Base-by-base conservation (phyloP, 2,797 vertebrate species). In the Limosa lapponica region DNA sequence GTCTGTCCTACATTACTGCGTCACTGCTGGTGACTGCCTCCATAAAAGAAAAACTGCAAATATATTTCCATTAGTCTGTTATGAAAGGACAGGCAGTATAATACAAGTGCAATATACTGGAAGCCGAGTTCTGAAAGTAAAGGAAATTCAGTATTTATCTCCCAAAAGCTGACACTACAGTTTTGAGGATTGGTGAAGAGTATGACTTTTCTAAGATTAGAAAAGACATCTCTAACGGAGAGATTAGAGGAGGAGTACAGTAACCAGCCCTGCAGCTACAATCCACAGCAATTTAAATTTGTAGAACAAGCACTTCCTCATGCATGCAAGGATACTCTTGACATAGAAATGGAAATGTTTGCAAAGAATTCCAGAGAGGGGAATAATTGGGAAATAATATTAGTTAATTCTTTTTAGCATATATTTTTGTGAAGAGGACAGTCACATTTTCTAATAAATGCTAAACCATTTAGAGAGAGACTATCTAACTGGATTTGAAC, bases 121-220 rank as follows among this genome's bases (percentile, higher is more conserved):
- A 85, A 89, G 25, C 34, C 1, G 5, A 87, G 32, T 37, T 80
- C 34, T 87, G 46, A 41, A 66, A 85, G 67, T 41, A 59, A 61
- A 57, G 22, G 39, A 66, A 74, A 85, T 66, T 70, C 48, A 87
- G 61, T 80, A 41, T 77, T 80, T 92, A 71, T 91, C 32, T 89
- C 59, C 79, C 28, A 49, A 91, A 82, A 59, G 67, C 89, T 96
- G 94, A 95, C 52, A 25, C 57, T 81, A 59, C 67, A 74, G 16
- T 95, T 96, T 73, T 85, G 74, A 93, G 59, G 71, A 73, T 44
- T 71, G 28, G 4, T 85, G 36, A 82, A 61, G 48, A 51, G 16
- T 71, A 54, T 66, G 39, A 73, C 34, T 95, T 93, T 94, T 87
- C 89, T 80, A 62, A 87, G 55, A 87, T 89, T 82, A 77, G 51